Evolutionary conservation across 2,888 invertebrate species (phyloP).

Genomic region (Acholoe squamosa): DNA sequence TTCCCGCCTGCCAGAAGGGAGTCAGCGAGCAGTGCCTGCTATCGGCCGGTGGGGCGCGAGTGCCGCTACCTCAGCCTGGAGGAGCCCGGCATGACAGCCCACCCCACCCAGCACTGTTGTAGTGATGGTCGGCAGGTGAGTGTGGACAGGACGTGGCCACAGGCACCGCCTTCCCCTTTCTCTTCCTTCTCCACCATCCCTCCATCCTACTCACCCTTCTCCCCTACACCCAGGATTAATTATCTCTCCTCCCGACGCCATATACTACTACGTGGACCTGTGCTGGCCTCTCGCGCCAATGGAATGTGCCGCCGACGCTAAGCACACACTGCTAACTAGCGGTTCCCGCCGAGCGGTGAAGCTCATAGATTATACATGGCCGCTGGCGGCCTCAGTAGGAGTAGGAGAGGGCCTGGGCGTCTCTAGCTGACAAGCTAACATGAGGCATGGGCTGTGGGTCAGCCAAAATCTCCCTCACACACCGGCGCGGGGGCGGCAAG

Average conservation of each 20-base stretch:
- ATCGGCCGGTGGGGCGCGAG: conserved; percentile 1
- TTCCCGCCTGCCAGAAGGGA: neutral
- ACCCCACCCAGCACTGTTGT: conserved; percentile 26
- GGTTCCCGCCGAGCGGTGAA: neutral
- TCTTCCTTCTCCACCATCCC: neutral
- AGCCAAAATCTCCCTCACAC: conserved; percentile 62
- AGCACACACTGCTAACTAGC: neutral
- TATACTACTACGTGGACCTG: neutral
- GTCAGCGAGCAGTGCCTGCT: neutral
- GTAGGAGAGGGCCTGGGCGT: neutral
- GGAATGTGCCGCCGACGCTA: conserved; percentile 40
- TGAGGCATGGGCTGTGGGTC: conserved; percentile 64
- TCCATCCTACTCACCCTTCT: neutral
- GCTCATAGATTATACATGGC: conserved; percentile 41
- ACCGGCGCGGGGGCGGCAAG: conserved; percentile 44
- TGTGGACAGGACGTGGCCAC: neutral
- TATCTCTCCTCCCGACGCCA: neutral
- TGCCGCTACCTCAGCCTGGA: neutral
- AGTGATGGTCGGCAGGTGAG: conserved; percentile 11
- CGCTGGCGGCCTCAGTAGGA: neutral
- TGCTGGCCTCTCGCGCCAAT: neutral
- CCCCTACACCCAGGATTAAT: neutral
- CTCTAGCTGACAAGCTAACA: conserved; percentile 27
- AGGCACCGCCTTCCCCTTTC: neutral
- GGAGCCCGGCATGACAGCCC: conserved; percentile 8